Conservation (phyloP, 2,888 invertebrate species). For the Ctenicera cuprea region DNA sequence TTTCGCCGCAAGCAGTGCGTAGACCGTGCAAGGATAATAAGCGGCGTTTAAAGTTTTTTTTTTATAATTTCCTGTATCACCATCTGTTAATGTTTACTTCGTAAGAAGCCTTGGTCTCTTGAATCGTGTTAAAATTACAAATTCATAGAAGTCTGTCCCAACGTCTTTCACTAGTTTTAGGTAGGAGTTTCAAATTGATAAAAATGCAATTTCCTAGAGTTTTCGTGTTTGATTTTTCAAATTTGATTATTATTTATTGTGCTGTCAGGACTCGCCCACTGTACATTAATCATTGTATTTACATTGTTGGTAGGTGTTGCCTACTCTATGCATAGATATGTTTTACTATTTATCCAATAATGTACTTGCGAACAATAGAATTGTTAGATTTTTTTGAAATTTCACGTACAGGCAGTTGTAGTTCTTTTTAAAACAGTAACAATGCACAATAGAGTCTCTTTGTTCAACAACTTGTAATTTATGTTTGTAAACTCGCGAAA, state of each 20-base stretch:
- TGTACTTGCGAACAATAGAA: slow-evolving; percentile 53
- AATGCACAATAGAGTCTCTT: slow-evolving; percentile 49
- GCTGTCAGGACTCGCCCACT: slow-evolving; percentile 51
- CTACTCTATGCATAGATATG: slow-evolving; percentile 46
- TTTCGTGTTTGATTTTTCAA: slow-evolving; percentile 31
- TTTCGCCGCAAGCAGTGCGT: slow-evolving; percentile 30
- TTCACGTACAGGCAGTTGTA: slow-evolving; percentile 31
- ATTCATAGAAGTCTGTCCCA: slow-evolving; percentile 60
- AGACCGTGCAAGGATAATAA: slow-evolving; percentile 35
- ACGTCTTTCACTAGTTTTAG: slow-evolving; percentile 68
- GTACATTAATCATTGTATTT: slow-evolving; percentile 51
- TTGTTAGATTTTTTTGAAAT: slow-evolving; percentile 48
- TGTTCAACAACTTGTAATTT: slow-evolving; percentile 33
- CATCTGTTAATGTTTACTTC: slow-evolving; percentile 39
- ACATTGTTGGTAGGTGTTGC: slow-evolving; percentile 54
- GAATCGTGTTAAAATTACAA: slow-evolving; percentile 40
- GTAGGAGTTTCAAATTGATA: slow-evolving; percentile 55
- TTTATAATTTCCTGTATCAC: slow-evolving; percentile 33
- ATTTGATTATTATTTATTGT: slow-evolving; percentile 50
- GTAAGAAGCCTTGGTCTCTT: slow-evolving; percentile 37
- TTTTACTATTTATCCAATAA: slow-evolving; percentile 54
- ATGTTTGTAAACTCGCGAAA: slow-evolving; percentile 30
- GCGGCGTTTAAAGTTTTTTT: slow-evolving; percentile 25
- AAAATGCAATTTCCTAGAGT: slow-evolving; percentile 38
- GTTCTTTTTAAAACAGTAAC: slow-evolving; percentile 36